A percentile compares a stretch with the other conserved stretches of the same genome.
Evolutionary conservation across 2,888 invertebrate genomes (phyloP).

Genomic region (Hirtodrosophila duncani): DNA sequence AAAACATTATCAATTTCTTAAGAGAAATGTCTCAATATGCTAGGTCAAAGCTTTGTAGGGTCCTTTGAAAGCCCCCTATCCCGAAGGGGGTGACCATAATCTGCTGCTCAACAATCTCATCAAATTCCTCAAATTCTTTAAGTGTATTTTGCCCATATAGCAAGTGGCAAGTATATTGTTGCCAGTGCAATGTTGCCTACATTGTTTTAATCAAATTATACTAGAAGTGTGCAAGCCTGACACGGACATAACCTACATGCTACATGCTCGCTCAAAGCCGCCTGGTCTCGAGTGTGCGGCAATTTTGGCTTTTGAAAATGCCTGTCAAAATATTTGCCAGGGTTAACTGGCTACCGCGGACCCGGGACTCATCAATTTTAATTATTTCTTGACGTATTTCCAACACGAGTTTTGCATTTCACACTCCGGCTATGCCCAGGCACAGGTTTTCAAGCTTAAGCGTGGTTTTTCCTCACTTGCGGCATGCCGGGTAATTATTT

Average conservation of each 20-base stretch:
- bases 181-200: conserved; percentile 29
- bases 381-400: conserved; percentile 60
- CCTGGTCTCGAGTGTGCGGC: conserved; percentile 46
- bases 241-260: not conserved
- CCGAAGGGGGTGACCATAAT: no score
- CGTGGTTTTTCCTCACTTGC: conserved; percentile 22
- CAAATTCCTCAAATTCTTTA: no score
- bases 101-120: no score
- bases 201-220: conserved; percentile 65
- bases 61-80: no score
- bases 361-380: conserved; percentile 57
- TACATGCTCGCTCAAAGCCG: conserved; percentile 1
- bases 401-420: conserved; percentile 58
- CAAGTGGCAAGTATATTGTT: conserved; percentile 12
- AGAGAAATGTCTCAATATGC: no score
- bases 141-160: not conserved
- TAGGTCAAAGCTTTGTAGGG: no score
- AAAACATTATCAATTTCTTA: no score
- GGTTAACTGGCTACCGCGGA: not conserved
- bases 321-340: conserved; percentile 49
- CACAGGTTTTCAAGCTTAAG: conserved; percentile 12
- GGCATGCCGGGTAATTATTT: no score
- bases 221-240: conserved; percentile 33
- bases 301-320: conserved; percentile 53
- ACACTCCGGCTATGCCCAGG: conserved; percentile 35